These are phyloP conservation scores for Sinelater perroti DNA, from an alignment of 2,888 invertebrate species.

Conservation along the genomic window DNA sequence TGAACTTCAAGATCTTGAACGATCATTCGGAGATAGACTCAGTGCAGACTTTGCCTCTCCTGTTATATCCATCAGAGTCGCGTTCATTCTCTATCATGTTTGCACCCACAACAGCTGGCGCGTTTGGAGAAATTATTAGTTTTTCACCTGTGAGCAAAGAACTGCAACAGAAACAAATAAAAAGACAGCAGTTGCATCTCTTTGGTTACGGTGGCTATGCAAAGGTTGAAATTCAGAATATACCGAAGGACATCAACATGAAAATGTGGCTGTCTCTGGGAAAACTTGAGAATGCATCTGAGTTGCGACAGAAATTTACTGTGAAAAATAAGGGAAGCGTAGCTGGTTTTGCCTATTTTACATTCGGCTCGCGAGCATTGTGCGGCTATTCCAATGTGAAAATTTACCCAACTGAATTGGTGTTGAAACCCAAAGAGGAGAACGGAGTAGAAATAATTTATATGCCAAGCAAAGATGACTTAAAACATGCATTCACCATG, in stretches of 20 bases:
- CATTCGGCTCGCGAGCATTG: constrained; percentile 48
- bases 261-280: constrained; percentile 68
- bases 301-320: constrained; percentile 61
- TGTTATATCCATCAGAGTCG: constrained; percentile 67
- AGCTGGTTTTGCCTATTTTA: constrained; percentile 62
- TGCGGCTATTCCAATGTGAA: constrained; percentile 48
- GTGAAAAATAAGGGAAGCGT: constrained; percentile 67
- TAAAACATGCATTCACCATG: constrained; percentile 47
- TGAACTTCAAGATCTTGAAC: constrained; percentile 60
- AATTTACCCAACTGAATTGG: constrained; percentile 50
- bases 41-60: constrained; percentile 55
- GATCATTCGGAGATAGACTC: constrained; percentile 56
- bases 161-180: constrained; percentile 47
- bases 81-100: constrained; percentile 65
- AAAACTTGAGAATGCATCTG: constrained; percentile 60
- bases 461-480: constrained; percentile 51
- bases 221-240: constrained; percentile 62
- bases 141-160: constrained; percentile 59
- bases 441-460: constrained; percentile 51
- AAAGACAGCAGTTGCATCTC: constrained; percentile 59
- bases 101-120: constrained; percentile 65
- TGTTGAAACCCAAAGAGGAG: constrained; percentile 52
- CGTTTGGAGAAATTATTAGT: constrained; percentile 64
- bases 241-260: constrained; percentile 66
- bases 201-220: constrained; percentile 70